Percentiles rank a stretch among this genome's conserved stretches.
Conservation (phyloP, 2,113 vertebrate species). For the Poeciliopsis retropinna region DNA sequence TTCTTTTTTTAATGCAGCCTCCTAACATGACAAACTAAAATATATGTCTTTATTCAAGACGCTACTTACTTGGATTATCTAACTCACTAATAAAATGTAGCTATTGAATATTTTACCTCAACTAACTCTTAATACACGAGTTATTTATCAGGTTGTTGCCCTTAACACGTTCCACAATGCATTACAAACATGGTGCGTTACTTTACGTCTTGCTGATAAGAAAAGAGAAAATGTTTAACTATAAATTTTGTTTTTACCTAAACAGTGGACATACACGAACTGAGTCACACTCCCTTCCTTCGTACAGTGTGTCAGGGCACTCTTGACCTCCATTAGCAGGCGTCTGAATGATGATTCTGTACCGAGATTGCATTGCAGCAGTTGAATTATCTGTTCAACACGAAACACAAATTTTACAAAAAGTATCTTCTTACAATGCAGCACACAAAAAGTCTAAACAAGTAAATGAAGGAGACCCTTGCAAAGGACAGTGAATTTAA, state of each 20-base stretch:
- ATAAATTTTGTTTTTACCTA: slow-evolving; percentile 79
- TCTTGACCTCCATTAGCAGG: slow-evolving; percentile 87
- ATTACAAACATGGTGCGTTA: neutral
- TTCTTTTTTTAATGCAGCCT: neutral
- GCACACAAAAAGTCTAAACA: slow-evolving; percentile 5
- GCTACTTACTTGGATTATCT: neutral
- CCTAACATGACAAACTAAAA: neutral
- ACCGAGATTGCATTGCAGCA: slow-evolving; percentile 86
- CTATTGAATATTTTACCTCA: neutral
- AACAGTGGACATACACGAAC: slow-evolving; percentile 84
- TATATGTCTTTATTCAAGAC: neutral
- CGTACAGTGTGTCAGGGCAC: slow-evolving; percentile 94
- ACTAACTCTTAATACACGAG: neutral
- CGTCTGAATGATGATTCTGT: slow-evolving; percentile 88
- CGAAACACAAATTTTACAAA: slow-evolving; percentile 50
- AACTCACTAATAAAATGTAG: neutral
- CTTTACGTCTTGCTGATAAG: neutral
- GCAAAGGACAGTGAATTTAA: slow-evolving; percentile 3
- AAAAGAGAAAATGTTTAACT: neutral
- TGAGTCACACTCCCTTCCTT: slow-evolving; percentile 95
- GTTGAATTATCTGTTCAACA: slow-evolving; percentile 84
- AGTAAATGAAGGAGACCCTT: slow-evolving; percentile 15
- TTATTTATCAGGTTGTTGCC: neutral
- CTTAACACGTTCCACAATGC: neutral
- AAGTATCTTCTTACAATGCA: neutral